Evolutionary conservation across 2,888 invertebrate species (phyloP).

Genomic region (Rhingia rostrata): DNA sequence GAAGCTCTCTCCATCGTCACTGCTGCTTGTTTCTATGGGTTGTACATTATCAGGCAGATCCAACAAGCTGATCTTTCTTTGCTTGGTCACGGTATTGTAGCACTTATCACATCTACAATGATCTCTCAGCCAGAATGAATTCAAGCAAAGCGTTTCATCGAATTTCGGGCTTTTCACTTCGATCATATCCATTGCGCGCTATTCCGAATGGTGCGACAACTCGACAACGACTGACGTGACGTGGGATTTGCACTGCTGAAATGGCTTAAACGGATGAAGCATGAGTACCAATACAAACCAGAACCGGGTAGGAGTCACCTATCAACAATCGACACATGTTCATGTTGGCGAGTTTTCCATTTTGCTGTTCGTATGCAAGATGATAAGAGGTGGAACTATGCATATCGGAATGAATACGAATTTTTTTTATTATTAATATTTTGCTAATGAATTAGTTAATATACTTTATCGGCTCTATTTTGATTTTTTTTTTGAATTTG

Average conservation of each 20-base stretch:
- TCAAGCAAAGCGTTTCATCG: constrained; percentile 21
- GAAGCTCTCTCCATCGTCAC: constrained; percentile 79
- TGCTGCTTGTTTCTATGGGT: constrained; percentile 80
- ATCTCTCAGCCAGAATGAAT: constrained; percentile 82
- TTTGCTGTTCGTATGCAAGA: not conserved
- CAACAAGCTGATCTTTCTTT: constrained; percentile 85
- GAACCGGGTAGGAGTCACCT: constrained; percentile 21
- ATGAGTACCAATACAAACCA: constrained; percentile 21
- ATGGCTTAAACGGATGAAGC: constrained; percentile 1
- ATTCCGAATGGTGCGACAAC: constrained; percentile 16
- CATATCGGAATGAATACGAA: not conserved
- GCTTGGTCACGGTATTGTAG: constrained; percentile 85
- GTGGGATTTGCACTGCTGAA: not conserved
- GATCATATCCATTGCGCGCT: constrained; percentile 36
- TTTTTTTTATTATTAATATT: no score
- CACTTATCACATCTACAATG: constrained; percentile 85
- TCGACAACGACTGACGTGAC: constrained; percentile 49
- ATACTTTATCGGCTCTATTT: not conserved
- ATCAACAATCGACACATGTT: constrained; percentile 34
- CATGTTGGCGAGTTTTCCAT: constrained; percentile 8
- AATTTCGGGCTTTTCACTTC: constrained; percentile 47
- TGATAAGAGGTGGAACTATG: constrained; percentile 33
- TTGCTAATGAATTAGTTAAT: no score
- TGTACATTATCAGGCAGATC: constrained; percentile 84
- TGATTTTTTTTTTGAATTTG: not conserved